Conservation (phyloP, 1,140 invertebrate genomes). For the Temnothorax nylanderi region DNA sequence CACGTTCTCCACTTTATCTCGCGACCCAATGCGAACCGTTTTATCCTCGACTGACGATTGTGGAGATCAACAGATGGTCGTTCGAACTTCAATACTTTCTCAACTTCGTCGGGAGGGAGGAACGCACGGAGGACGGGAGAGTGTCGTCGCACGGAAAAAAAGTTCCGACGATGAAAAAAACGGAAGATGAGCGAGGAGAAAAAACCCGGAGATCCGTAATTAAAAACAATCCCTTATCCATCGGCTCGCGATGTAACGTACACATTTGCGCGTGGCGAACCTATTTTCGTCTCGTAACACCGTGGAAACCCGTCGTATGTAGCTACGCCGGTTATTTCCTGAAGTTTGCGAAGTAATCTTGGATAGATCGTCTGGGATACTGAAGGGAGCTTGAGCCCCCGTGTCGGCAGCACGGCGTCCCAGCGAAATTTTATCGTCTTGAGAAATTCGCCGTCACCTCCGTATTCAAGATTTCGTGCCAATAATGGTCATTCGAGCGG, state of each 20-base stretch:
- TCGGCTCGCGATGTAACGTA: slow-evolving; percentile 60
- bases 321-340: slow-evolving; percentile 75
- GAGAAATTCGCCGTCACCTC: neutral
- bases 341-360: slow-evolving; percentile 79
- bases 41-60: slow-evolving; percentile 59
- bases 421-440: slow-evolving; percentile 28
- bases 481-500: neutral
- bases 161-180: neutral
- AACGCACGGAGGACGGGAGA: neutral
- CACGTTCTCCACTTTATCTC: slow-evolving; percentile 52
- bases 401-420: neutral
- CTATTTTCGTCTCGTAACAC: slow-evolving; percentile 38
- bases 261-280: slow-evolving; percentile 56
- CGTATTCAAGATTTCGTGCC: slow-evolving; percentile 5
- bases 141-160: slow-evolving; percentile 10
- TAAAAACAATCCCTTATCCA: slow-evolving; percentile 77
- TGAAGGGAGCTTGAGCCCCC: slow-evolving; percentile 28
- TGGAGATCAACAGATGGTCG: slow-evolving; percentile 60
- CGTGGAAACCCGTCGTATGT: slow-evolving; percentile 13
- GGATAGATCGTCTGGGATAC: slow-evolving; percentile 48
- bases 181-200: neutral
- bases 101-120: slow-evolving; percentile 23
- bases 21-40: slow-evolving; percentile 27
- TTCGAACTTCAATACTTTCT: slow-evolving; percentile 46
- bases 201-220: slow-evolving; percentile 61